Evolutionary conservation across 2,888 invertebrate species (phyloP).

Genomic region (Athrips mouffetella): DNA sequence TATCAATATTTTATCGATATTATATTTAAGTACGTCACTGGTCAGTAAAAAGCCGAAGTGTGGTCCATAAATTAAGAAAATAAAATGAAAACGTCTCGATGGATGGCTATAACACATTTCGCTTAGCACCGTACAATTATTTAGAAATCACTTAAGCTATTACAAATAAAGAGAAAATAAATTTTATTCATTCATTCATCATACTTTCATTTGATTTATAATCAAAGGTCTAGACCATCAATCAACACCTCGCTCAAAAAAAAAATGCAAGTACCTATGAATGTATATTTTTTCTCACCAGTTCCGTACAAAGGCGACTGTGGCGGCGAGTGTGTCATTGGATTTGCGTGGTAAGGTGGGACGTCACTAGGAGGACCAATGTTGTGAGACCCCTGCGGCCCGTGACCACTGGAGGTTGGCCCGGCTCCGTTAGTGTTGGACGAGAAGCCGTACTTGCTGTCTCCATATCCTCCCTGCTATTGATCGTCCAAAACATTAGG

Average conservation of each 20-base stretch:
- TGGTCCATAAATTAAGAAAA: too few relatives aligned
- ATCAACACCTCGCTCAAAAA: neutral
- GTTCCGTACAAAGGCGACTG: constrained; percentile 78
- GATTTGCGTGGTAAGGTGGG: constrained; percentile 59
- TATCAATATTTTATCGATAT: too few relatives aligned
- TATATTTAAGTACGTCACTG: too few relatives aligned
- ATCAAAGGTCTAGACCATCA: neutral
- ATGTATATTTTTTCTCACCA: constrained; percentile 36
- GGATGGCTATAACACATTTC: neutral
- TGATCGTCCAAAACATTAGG: neutral
- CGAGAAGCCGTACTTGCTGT: constrained; percentile 82
- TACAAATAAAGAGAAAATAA: neutral
- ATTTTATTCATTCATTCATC: neutral
- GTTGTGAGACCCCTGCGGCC: constrained; percentile 43
- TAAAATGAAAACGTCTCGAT: neutral
- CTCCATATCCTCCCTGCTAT: constrained; percentile 75
- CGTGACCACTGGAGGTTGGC: constrained; percentile 38
- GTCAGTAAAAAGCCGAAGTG: too few relatives aligned
- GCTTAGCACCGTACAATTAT: neutral
- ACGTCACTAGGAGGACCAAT: constrained; percentile 53
- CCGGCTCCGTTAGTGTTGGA: constrained; percentile 58
- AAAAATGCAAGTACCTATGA: neutral
- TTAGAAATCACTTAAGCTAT: neutral
- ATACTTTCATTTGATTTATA: neutral
- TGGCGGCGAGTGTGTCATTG: constrained; percentile 68